These are phyloP conservation scores for Amia ocellicauda DNA, from an alignment of 2,113 vertebrate genomes.

Conservation along the genomic window DNA sequence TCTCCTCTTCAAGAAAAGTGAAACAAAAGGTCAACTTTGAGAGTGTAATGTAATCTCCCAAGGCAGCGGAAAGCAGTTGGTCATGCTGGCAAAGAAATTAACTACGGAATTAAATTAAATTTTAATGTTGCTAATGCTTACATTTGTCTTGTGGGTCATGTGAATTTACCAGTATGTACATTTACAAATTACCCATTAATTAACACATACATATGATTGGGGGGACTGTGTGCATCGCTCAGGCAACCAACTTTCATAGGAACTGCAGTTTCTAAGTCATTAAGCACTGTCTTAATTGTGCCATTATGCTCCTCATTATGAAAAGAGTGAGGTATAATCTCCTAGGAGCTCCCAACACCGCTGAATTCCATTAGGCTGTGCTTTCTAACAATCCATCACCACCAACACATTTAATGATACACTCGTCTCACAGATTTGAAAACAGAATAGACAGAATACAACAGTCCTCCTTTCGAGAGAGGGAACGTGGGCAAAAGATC, in stretches of 20 bases:
- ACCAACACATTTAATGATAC: constrained; percentile 34
- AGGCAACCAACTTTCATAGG: constrained; percentile 33
- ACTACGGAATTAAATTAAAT: background rate
- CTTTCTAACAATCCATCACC: constrained; percentile 45
- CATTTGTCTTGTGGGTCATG: background rate
- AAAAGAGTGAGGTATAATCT: constrained; percentile 53
- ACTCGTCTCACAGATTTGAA: constrained; percentile 31
- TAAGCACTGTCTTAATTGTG: constrained; percentile 54
- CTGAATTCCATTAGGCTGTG: constrained; percentile 51
- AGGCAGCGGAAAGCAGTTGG: background rate
- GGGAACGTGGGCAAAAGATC: background rate
- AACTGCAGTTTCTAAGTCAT: constrained; percentile 54
- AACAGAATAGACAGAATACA: constrained; percentile 19
- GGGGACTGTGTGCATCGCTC: constrained; percentile 25
- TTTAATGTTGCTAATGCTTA: constrained; percentile 3
- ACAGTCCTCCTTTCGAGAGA: no score
- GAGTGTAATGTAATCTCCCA: background rate
- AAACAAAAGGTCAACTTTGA: background rate
- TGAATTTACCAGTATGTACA: constrained; percentile 11
- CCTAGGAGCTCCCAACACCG: constrained; percentile 48
- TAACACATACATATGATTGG: constrained; percentile 35
- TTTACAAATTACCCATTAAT: constrained; percentile 10
- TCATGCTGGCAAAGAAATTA: background rate
- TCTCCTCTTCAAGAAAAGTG: no score
- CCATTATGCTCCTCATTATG: constrained; percentile 62